Evolutionary conservation across 2,888 invertebrate species (phyloP).

Genomic region (Elegia similella): DNA sequence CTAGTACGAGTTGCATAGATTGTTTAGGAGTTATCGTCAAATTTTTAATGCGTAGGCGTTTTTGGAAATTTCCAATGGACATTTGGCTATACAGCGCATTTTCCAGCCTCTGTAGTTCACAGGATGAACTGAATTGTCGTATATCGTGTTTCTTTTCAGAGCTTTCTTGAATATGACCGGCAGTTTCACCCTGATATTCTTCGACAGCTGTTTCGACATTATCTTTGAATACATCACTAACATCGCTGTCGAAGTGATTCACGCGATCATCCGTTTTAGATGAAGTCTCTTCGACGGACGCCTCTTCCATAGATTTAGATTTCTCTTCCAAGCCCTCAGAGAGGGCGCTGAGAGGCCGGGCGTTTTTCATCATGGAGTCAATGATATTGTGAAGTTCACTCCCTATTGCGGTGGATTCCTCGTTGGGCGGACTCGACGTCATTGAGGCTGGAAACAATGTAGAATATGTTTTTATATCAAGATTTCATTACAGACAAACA

Average conservation of each 20-base stretch:
- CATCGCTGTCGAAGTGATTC: constrained; percentile 40
- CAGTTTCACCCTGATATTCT: constrained; percentile 27
- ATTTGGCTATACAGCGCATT: constrained; percentile 46
- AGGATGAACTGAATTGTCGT: constrained; percentile 32
- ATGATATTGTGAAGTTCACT: constrained; percentile 51
- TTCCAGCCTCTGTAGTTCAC: constrained; percentile 46
- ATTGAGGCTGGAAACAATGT: constrained; percentile 39
- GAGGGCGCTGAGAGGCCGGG: constrained; percentile 35
- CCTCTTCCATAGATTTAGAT: constrained; percentile 26
- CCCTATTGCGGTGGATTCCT: constrained; percentile 47
- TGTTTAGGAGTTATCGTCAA: constrained; percentile 58
- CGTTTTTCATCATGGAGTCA: constrained; percentile 38
- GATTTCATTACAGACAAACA: no score
- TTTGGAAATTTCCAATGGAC: constrained; percentile 50
- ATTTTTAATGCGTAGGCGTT: constrained; percentile 54
- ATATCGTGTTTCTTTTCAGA: constrained; percentile 21
- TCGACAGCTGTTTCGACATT: constrained; percentile 50
- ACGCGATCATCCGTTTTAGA: constrained; percentile 32
- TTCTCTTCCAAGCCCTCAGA: constrained; percentile 39
- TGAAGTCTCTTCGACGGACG: constrained; percentile 24
- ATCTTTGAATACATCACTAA: constrained; percentile 49
- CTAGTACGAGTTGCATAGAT: constrained; percentile 49
- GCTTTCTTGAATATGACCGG: constrained; percentile 21
- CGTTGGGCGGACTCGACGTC: constrained; percentile 38
- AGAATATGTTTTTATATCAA: no score